Conservation (phyloP, 2,113 vertebrate genomes). For the Prochilodus magdalenae region DNA sequence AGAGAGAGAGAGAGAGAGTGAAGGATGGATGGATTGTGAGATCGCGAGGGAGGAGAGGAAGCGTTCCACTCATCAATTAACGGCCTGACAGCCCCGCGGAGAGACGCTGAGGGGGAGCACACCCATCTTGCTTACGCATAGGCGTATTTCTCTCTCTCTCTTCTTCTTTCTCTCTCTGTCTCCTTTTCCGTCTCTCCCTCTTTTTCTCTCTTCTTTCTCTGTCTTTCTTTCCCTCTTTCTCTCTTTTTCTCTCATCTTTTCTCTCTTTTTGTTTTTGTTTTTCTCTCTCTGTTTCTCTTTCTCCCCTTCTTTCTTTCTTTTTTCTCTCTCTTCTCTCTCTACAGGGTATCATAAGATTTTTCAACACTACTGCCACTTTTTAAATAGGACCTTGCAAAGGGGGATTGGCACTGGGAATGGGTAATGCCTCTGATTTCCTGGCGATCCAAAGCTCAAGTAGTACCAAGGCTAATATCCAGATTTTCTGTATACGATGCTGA, state of each 20-base stretch:
- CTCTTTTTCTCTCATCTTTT: not conserved
- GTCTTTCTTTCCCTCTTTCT: not conserved
- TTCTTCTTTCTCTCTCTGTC: not conserved
- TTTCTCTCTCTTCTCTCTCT: not conserved
- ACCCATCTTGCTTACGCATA: slow-evolving; percentile 4
- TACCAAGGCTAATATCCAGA: too few relatives aligned
- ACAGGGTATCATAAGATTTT: too few relatives aligned
- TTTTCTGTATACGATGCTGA: too few relatives aligned
- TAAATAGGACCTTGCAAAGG: too few relatives aligned
- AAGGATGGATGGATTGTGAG: slow-evolving; percentile 41
- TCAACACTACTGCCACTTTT: too few relatives aligned
- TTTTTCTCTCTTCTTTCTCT: not conserved
- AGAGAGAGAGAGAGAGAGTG: not conserved
- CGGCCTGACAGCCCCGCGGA: slow-evolving; percentile 44
- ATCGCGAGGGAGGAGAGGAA: slow-evolving; percentile 42
- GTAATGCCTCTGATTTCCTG: too few relatives aligned
- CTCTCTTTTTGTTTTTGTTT: too few relatives aligned
- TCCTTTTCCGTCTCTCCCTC: not conserved
- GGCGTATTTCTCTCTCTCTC: not conserved
- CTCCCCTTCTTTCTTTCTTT: not conserved
- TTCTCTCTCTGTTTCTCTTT: not conserved
- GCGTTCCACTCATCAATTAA: slow-evolving; percentile 55
- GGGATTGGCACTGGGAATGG: too few relatives aligned
- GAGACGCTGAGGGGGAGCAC: slow-evolving; percentile 39
- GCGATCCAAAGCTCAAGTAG: too few relatives aligned